These are phyloP conservation scores for Sinocyclocheilus maitianheensis DNA, from an alignment of 2,113 vertebrate genomes.

Conservation along the genomic window DNA sequence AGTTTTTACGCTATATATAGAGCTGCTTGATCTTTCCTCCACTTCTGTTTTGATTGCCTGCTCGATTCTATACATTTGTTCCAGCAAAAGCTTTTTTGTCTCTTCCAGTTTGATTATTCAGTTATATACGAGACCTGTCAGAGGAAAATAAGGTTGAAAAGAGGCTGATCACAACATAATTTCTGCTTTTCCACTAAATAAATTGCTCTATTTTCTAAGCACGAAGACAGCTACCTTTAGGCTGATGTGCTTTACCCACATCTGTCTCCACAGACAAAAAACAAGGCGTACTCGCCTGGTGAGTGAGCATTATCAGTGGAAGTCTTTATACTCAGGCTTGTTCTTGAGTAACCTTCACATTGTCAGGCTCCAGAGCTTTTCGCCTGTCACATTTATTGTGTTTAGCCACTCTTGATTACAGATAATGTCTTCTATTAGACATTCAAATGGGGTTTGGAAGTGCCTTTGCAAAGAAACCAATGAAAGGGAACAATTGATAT, in stretches of 20 bases:
- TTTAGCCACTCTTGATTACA: conserved; percentile 44
- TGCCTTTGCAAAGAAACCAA: conserved; percentile 24
- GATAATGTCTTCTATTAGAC: conserved; percentile 46
- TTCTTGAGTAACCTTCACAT: conserved; percentile 68
- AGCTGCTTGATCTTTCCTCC: not conserved
- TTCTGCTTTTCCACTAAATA: not conserved
- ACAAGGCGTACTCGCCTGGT: not conserved
- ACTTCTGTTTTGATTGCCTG: conserved; percentile 10
- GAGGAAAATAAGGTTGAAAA: not conserved
- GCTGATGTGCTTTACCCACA: not conserved
- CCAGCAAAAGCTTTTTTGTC: not conserved
- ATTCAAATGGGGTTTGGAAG: conserved; percentile 51
- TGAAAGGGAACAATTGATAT: conserved; percentile 57
- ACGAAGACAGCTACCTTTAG: not conserved
- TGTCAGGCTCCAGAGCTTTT: conserved; percentile 56
- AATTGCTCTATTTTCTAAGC: not conserved
- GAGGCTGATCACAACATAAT: not conserved
- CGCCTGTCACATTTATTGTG: conserved; percentile 50
- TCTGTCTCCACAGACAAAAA: not conserved
- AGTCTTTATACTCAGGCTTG: conserved; percentile 60
- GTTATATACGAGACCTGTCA: not conserved
- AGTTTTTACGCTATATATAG: conserved; percentile 13
- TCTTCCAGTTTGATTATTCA: conserved; percentile 13
- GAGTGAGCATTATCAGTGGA: conserved; percentile 57
- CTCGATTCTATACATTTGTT: conserved; percentile 19